Base-by-base conservation (phyloP, 2,113 vertebrate species). In the Siniperca knerii region DNA sequence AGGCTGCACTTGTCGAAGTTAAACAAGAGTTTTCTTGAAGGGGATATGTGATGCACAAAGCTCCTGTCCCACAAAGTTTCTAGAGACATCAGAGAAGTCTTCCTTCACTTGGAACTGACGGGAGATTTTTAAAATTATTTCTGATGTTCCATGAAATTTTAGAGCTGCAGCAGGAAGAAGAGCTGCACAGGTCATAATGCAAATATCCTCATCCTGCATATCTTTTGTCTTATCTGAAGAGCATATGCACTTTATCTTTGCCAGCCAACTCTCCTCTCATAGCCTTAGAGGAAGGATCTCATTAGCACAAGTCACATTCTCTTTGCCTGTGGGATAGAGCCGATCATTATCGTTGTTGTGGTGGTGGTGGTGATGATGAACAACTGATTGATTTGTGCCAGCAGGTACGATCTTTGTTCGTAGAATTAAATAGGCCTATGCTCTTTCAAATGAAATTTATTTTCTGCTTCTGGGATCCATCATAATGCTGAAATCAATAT, bases 401-500 rank as follows among this genome's bases (percentile, higher is more conserved):
- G 87, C 7, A 84, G 91, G 85, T 86, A 55, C 2, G 44, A 88
- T 91, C 90, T 89, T 90, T 93, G 90, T 91, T 89, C 81, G 18
- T 74, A 81, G 64, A 92, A 92, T 94, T 93, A 92, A 92, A 89
- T 89, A 29, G 29, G 29, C 29, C 29, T 29, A 92, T 93, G 91
- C 89, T 91, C 84, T 90, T 93, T 93, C 84, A 90, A 91, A 91
- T 89, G 57, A 89, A 92, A 91, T 92, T 89, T 89, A 85, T 93
- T 92, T 90, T 90, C 71, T 37, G 79, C 91, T 85, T 84, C 87
- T 89, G 82, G 91, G 81, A 93, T 91, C 75, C 79, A 82, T 90
- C 88, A 84, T 91, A 79, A 92, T 90, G 79, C 75, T 76, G 10
- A 71, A 90, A 94, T 95, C 95, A 92, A 95, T 96, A 95, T 94